Evolutionary conservation across 2,888 invertebrate species (phyloP), one percentile per base, ranked within the genome.

Genomic region (Xylocampa areola): DNA sequence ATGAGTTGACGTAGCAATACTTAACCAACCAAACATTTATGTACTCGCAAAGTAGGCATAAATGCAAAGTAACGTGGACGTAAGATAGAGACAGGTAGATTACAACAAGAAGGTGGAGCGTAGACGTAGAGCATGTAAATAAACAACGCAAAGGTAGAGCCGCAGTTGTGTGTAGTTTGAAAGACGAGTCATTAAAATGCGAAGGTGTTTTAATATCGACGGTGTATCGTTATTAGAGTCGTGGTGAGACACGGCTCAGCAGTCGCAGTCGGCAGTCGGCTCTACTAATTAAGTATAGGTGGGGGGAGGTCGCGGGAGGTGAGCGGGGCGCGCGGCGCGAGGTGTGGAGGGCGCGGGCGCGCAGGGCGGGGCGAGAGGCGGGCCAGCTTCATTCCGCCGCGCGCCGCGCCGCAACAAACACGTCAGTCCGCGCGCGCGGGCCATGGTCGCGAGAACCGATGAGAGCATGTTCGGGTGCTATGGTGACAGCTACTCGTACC

Each of bases 381-480:
- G 86, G 82, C 82, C 85, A 66, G 80, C 80, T 67, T 88, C 93
- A 92, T 88, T 91, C 91, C 90, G 90, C 94, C 90, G 91, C 93
- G 94, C 92, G 90, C 89, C 92, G 90, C 90, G 89, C 85, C 81
- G 80, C 85, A 68, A 76, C 78, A 71, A 83, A 84, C 89, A 90
- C 92, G 91, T 86, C 73, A 65, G 85, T 82, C 87, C 87, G 88
- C 89, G 90, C 92, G 93, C 91, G 94, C 95, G 96, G 96, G 96
- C 95, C 95, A 96, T 96, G 96, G 96, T 96, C 96, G 96, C 96
- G 95, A 96, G 96, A 95, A 96, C 96, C 94, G 95, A 95, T 95
- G 96, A 94, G 94, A 96, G 95, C 95, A 96, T 96, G 96, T 96
- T 95, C 95, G 95, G 95, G 89, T 95, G 95, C 94, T 96, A 95